A percentile compares a stretch with the other conserved stretches of the same genome.
Evolutionary conservation across 2,113 vertebrate genomes (phyloP).

Genomic region (Catagonus wagneri): DNA sequence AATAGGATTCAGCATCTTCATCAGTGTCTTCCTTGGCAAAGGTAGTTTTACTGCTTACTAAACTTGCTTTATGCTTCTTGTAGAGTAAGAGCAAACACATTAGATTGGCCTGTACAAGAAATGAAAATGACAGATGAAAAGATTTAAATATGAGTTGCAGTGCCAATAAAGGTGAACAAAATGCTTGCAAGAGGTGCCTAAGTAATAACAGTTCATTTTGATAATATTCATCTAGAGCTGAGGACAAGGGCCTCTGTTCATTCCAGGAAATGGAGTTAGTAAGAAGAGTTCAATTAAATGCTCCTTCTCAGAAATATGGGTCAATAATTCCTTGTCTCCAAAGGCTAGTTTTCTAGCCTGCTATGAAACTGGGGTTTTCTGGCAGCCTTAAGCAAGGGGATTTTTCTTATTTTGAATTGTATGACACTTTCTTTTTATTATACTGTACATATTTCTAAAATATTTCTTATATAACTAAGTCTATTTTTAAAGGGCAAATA

Average conservation of each 20-base stretch:
- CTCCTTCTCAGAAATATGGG: conserved; percentile 39
- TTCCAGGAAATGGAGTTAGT: conserved; percentile 64
- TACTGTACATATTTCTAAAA: conserved; percentile 3
- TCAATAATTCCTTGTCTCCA: conserved; percentile 31
- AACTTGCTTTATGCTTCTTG: conserved; percentile 18
- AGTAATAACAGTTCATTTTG: conserved; percentile 60
- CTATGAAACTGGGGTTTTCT: neutral
- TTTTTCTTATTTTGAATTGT: conserved; percentile 48
- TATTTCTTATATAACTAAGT: conserved; percentile 39
- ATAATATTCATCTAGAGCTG: conserved; percentile 49
- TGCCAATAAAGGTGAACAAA: conserved; percentile 33
- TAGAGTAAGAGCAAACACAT: neutral
- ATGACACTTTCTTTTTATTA: conserved; percentile 28
- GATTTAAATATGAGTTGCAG: conserved; percentile 43
- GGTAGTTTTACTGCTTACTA: conserved; percentile 39
- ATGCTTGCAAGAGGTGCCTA: neutral
- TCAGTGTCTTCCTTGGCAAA: conserved; percentile 20
- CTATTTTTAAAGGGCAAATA: conserved; percentile 53
- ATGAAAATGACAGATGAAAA: conserved; percentile 57
- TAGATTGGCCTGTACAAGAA: neutral
- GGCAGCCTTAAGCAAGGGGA: neutral
- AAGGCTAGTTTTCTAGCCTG: neutral
- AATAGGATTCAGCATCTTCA: neutral
- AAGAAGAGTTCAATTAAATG: conserved; percentile 52
- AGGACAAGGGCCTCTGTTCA: neutral